phyloP scores from a whole-genome alignment of 2,888 invertebrate species.

The Scaptomyza caliginosa region DNA sequence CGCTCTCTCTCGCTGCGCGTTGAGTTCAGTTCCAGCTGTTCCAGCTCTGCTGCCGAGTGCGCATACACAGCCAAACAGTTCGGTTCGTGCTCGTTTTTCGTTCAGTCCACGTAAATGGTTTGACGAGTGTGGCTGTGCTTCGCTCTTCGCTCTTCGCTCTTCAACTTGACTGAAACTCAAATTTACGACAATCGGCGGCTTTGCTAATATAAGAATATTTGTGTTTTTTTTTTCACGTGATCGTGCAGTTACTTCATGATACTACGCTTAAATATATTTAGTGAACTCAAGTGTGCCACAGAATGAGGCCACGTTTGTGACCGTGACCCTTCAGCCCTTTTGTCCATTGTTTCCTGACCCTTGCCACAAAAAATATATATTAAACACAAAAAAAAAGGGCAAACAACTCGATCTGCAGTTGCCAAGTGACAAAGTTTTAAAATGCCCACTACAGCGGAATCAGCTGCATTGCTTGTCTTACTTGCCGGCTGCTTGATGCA shows the following conservation, averaged over 20 bases:
- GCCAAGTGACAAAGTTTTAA: not conserved
- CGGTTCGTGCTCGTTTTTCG: constrained; percentile 5
- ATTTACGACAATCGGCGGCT: constrained; percentile 9
- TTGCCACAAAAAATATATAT: not conserved
- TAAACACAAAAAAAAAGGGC: not conserved
- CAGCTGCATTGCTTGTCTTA: constrained; percentile 9
- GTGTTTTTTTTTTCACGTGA: constrained; percentile 46
- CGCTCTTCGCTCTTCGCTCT: constrained; percentile 22
- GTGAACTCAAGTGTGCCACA: constrained; percentile 28
- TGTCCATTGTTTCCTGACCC: not conserved
- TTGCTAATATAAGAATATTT: not conserved
- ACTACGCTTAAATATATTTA: no score
- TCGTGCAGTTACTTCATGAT: constrained; percentile 9
- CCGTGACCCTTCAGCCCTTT: constrained; percentile 20
- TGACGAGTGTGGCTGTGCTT: constrained; percentile 41
- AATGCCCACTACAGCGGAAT: constrained; percentile 13
- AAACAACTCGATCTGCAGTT: not conserved
- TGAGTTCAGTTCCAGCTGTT: not conserved
- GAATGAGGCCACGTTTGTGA: constrained; percentile 40
- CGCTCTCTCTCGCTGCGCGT: not conserved
- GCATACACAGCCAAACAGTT: constrained; percentile 1
- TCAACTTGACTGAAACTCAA: not conserved
- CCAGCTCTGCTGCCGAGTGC: not conserved
- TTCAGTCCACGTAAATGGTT: constrained; percentile 48
- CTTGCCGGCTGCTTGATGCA: constrained; percentile 18